A percentile compares a stretch with the other conserved stretches of the same genome.
phyloP scores from a whole-genome alignment of 1,140 invertebrate species.

The Megathymus violae region DNA sequence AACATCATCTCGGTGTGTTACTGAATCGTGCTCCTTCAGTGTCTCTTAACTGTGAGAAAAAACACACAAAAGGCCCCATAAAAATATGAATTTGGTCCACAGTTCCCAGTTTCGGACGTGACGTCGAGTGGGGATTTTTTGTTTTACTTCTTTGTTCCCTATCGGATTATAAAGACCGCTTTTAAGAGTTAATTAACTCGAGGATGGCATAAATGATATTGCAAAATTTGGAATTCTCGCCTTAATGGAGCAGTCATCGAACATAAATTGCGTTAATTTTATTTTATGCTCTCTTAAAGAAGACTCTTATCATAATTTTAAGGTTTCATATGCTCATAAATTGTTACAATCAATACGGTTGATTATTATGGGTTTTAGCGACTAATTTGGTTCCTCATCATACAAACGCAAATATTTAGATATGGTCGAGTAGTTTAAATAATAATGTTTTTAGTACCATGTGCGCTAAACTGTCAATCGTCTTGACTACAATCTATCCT shows the following conservation, averaged over 20 bases:
- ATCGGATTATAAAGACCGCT: slow-evolving; percentile 59
- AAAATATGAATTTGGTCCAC: slow-evolving; percentile 75
- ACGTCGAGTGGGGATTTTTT: slow-evolving; percentile 72
- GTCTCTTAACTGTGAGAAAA: slow-evolving; percentile 76
- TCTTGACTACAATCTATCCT: no score
- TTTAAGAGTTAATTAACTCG: slow-evolving; percentile 77
- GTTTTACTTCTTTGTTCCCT: slow-evolving; percentile 58
- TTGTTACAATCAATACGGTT: slow-evolving; percentile 6
- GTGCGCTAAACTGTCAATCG: neutral
- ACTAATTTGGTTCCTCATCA: neutral
- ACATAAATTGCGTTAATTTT: slow-evolving; percentile 17
- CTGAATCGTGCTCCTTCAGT: slow-evolving; percentile 74
- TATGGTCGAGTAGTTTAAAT: neutral
- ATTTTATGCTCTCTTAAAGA: slow-evolving; percentile 7
- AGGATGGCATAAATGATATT: slow-evolving; percentile 58
- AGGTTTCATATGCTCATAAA: slow-evolving; percentile 8
- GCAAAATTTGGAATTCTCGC: slow-evolving; percentile 53
- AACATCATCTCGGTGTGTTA: slow-evolving; percentile 75
- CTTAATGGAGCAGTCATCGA: slow-evolving; percentile 24
- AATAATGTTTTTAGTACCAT: neutral
- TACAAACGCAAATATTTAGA: slow-evolving; percentile 2
- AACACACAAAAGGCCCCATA: slow-evolving; percentile 76
- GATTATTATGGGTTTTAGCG: slow-evolving; percentile 2
- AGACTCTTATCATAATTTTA: slow-evolving; percentile 5
- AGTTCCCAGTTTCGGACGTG: slow-evolving; percentile 70